phyloP scores from a whole-genome alignment of 2,888 invertebrate genomes.

The Apodemia hepburni region DNA sequence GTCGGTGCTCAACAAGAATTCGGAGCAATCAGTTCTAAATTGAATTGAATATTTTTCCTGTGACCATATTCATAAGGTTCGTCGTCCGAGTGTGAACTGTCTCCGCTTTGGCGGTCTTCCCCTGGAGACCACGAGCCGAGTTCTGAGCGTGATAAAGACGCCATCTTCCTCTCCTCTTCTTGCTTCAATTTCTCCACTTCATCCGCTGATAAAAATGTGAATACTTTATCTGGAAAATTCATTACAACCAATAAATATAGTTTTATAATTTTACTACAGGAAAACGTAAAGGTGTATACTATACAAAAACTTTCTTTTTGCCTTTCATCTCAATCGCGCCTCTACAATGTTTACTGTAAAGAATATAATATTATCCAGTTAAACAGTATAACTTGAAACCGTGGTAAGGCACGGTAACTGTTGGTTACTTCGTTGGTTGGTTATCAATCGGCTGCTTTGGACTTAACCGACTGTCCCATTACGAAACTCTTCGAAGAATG shows the following conservation, averaged over 20 bases:
- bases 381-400: no score
- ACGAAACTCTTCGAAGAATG: no score
- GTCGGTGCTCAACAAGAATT: no score
- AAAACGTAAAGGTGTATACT: no score
- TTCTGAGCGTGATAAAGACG: conserved; percentile 84
- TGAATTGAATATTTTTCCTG: conserved; percentile 43
- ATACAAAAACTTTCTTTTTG: no score
- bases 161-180: conserved; percentile 95
- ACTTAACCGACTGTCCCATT: no score
- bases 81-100: conserved; percentile 72
- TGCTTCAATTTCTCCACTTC: conserved; percentile 96
- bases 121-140: conserved; percentile 71
- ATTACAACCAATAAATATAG: background rate
- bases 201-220: conserved; percentile 95
- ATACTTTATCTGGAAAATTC: conserved; percentile 88
- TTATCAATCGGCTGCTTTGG: no score
- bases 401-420: no score
- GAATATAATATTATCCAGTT: no score
- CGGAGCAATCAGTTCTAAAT: background rate
- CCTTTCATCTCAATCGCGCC: no score
- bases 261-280: background rate
- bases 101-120: conserved; percentile 74
- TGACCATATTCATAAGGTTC: conserved; percentile 72
- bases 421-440: no score
- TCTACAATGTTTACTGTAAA: no score